phyloP scores from a whole-genome alignment of 2,888 invertebrate genomes.

The Drosophila kambysellisi region DNA sequence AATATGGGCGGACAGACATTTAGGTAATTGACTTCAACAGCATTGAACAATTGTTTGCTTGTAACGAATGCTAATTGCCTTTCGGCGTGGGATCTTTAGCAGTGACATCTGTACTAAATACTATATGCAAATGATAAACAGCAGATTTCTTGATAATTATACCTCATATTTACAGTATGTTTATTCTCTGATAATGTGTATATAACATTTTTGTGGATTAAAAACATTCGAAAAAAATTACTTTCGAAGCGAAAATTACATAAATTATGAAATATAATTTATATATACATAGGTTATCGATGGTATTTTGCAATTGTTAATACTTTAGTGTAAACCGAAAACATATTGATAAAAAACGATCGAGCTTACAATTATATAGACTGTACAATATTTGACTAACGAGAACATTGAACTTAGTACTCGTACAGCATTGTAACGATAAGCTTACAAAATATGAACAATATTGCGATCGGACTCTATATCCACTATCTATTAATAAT shows the following conservation, averaged over 20 bases:
- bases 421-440: constrained; percentile 14
- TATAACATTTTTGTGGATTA: background rate
- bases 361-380: constrained; percentile 42
- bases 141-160: constrained; percentile 24
- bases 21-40: constrained; percentile 67
- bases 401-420: constrained; percentile 31
- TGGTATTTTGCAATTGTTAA: constrained; percentile 8
- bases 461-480: constrained; percentile 10
- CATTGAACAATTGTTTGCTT: constrained; percentile 40
- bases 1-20: constrained; percentile 75
- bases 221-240: constrained; percentile 1
- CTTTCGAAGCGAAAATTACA: constrained; percentile 30
- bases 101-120: constrained; percentile 13
- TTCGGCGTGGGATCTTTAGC: constrained; percentile 34
- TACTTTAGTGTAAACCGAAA: constrained; percentile 14
- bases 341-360: constrained; percentile 15
- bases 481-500: constrained; percentile 24
- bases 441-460: constrained; percentile 12
- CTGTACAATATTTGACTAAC: constrained; percentile 34
- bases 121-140: constrained; percentile 16
- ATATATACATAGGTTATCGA: constrained; percentile 17
- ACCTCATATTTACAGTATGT: constrained; percentile 13
- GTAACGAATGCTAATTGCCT: constrained; percentile 27
- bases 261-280: constrained; percentile 12
- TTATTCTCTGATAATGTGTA: constrained; percentile 7